Base-by-base conservation (phyloP, 2,113 vertebrate species). In the Cercocebus atys region DNA sequence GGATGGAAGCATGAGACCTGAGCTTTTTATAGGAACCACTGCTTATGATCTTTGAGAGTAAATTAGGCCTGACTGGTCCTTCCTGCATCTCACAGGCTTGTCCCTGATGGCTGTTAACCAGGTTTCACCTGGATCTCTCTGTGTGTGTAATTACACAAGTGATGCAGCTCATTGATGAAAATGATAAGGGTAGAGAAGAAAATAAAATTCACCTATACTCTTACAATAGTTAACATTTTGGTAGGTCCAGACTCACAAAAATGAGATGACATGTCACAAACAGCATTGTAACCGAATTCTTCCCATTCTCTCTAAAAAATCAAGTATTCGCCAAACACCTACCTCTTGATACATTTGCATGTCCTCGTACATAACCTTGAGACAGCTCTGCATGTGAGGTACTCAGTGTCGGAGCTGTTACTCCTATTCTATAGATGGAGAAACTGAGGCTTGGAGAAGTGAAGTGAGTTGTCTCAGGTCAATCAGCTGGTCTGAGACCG, bases 21-120 rank as follows among this genome's bases (percentile, higher is more conserved):
- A 78, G 95, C 72, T 96, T 96, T 98, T 96, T 95, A 94, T 95
- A 97, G 95, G 95, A 85, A 59, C 40, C 70, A 17, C 92, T 50
- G 76, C 43, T 2, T 72, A 75, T 20, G 88, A 61, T 88, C 57
- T 79, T 80, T 27, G 94, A 75, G 84, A 93, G 88, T 78, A 55
- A 92, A 82, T 93, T 78, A 92, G 94, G 70, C 73, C 93, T 96
- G 90, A 73, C 90, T 45, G 72, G 96, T 40, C 90, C 76, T 88
- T 85, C 92, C 76, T 93, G 87, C 50, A 0, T 50, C 95, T 84
- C 78, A 27, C 16, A 32, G 79, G 94, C 50, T 90, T n/a, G 70
- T 66, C 75, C 72, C 92, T 84, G 79, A 80, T 20, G 73, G 22
- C 92, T 72, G 9, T 35, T 78, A 81, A 76, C 86, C 55, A 61